These are phyloP conservation scores for Orientallactaga bullata DNA, from an alignment of 2,113 vertebrate species.

Conservation along the genomic window DNA sequence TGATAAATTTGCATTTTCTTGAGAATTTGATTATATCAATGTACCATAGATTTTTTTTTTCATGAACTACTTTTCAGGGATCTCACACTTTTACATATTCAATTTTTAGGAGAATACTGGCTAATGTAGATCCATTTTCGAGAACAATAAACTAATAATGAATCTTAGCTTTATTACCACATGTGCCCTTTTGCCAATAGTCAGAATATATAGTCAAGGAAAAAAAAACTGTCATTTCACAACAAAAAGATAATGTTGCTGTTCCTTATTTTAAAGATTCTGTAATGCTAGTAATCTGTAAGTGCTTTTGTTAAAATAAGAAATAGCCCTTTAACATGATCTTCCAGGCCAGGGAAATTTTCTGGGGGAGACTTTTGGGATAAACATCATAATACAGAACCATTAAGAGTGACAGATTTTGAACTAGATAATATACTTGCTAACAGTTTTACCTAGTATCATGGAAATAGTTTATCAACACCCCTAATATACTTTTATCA, in stretches of 20 bases:
- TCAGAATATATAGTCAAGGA: neutral
- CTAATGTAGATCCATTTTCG: neutral
- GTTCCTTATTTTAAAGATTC: neutral
- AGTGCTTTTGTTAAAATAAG: neutral
- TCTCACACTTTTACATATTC: neutral
- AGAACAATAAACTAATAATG: neutral
- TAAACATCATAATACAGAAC: neutral
- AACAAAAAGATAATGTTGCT: neutral
- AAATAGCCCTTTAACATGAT: neutral
- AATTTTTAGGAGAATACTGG: constrained; percentile 39
- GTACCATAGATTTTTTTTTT: neutral
- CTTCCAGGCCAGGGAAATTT: neutral
- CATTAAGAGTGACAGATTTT: neutral
- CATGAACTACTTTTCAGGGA: neutral
- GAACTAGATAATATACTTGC: neutral
- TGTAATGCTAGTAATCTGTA: neutral
- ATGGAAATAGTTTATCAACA: neutral
- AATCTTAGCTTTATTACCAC: neutral
- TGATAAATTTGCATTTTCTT: neutral
- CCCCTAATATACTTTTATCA: neutral
- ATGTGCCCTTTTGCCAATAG: neutral
- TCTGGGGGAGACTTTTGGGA: neutral
- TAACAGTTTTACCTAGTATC: neutral
- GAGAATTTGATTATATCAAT: neutral
- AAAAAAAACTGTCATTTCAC: neutral